A percentile compares a stretch with the other conserved stretches of the same genome.
These are phyloP conservation scores for Diabrotica balteata DNA, from an alignment of 2,888 invertebrate genomes.

Conservation along the genomic window DNA sequence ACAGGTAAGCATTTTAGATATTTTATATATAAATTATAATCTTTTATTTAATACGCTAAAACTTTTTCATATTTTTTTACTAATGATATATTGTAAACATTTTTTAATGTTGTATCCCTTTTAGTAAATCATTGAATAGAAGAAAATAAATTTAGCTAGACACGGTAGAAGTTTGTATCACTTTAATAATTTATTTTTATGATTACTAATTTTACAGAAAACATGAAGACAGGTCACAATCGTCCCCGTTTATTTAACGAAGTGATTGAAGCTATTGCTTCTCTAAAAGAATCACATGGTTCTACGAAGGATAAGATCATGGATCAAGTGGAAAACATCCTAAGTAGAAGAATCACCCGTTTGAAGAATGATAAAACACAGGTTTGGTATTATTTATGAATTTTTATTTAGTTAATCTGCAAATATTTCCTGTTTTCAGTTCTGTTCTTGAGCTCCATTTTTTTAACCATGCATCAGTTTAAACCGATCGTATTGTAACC, in stretches of 20 bases:
- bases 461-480: no score
- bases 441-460: no score
- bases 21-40: not conserved
- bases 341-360: slow-evolving; percentile 29
- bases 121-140: not conserved
- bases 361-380: slow-evolving; percentile 38
- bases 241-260: slow-evolving; percentile 21
- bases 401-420: no score
- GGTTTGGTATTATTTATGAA: not conserved
- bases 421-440: no score
- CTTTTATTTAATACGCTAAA: not conserved
- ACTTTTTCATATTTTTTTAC: not conserved
- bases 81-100: not conserved
- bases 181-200: no score
- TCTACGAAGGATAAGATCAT: slow-evolving; percentile 43
- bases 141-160: not conserved
- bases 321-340: slow-evolving; percentile 35
- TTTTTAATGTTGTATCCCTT: not conserved
- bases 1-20: not conserved
- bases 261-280: slow-evolving; percentile 24
- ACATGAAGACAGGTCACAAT: not conserved
- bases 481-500: no score
- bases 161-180: no score
- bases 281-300: slow-evolving; percentile 32
- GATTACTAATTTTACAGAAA: no score